A percentile compares a stretch with the other conserved stretches of the same genome.
These are phyloP conservation scores for Dicrostonyx torquatus DNA, from an alignment of 2,797 vertebrate genomes.

Conservation along the genomic window DNA sequence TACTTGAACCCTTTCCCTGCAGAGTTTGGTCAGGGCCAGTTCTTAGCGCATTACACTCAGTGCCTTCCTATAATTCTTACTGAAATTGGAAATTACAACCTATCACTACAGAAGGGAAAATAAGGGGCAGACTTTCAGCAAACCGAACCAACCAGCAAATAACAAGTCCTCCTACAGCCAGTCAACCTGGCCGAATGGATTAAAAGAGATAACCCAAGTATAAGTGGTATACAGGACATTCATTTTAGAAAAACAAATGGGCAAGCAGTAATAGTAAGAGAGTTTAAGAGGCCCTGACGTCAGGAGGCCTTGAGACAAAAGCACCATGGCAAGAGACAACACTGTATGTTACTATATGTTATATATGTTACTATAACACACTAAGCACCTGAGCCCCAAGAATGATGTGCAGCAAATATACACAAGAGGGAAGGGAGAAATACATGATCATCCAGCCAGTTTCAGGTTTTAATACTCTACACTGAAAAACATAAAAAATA, in stretches of 20 bases:
- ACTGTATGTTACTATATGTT: too few relatives aligned
- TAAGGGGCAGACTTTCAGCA: not conserved
- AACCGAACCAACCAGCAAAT: not conserved
- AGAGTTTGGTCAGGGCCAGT: not conserved
- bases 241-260: not conserved
- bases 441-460: not conserved
- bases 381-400: not conserved
- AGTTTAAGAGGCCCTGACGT: not conserved
- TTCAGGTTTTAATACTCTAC: not conserved
- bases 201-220: not conserved
- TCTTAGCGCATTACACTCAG: not conserved
- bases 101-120: not conserved
- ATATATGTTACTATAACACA: too few relatives aligned
- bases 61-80: not conserved
- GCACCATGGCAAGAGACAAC: not conserved
- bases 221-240: not conserved
- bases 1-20: not conserved
- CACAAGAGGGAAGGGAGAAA: not conserved
- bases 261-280: not conserved
- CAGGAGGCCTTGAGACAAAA: not conserved
- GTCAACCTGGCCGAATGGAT: not conserved
- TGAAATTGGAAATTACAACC: not conserved
- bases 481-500: not conserved
- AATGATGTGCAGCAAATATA: accelerated
- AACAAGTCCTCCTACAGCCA: not conserved